Evolutionary conservation across 2,797 vertebrate genomes (phyloP).

Genomic region (Chloroceryle inda): DNA sequence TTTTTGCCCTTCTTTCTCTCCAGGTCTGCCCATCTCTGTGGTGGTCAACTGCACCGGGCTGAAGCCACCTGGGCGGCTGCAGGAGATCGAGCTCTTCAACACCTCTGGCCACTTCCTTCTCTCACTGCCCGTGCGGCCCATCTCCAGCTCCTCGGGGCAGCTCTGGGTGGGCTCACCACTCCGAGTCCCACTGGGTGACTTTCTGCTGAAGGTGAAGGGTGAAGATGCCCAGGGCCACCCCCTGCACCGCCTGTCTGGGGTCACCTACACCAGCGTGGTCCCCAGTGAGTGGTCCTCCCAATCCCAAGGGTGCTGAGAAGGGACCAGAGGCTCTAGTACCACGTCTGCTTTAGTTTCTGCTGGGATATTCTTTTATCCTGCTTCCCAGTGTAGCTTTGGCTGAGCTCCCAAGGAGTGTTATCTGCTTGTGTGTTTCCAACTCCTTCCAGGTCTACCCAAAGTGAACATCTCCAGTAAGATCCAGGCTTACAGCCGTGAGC

Average conservation of each 20-base stretch:
- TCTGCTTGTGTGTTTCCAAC: neutral
- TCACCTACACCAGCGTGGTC: conserved; percentile 90
- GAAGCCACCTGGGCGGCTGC: conserved; percentile 84
- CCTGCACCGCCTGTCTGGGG: conserved; percentile 92
- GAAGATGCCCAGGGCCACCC: conserved; percentile 87
- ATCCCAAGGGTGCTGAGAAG: neutral
- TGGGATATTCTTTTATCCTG: no score
- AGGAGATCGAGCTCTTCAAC: conserved; percentile 88
- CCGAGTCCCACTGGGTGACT: conserved; percentile 86
- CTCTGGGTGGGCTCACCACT: conserved; percentile 90
- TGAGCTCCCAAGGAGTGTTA: neutral
- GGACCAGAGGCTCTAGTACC: neutral
- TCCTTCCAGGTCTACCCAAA: conserved; percentile 80
- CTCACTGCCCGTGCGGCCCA: conserved; percentile 77
- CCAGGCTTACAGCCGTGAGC: conserved; percentile 84
- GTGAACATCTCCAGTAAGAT: conserved; percentile 88
- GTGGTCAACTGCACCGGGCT: conserved; percentile 90
- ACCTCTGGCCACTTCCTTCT: conserved; percentile 85
- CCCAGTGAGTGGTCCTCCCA: conserved; percentile 79
- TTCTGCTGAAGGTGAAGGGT: conserved; percentile 91
- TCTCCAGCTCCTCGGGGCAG: conserved; percentile 82
- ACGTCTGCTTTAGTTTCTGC: neutral
- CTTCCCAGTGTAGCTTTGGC: neutral
- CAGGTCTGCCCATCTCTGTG: conserved; percentile 90
- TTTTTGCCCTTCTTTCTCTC: neutral